Base-by-base conservation (phyloP, 2,113 vertebrate genomes). In the Mesembrinibis cayennensis region DNA sequence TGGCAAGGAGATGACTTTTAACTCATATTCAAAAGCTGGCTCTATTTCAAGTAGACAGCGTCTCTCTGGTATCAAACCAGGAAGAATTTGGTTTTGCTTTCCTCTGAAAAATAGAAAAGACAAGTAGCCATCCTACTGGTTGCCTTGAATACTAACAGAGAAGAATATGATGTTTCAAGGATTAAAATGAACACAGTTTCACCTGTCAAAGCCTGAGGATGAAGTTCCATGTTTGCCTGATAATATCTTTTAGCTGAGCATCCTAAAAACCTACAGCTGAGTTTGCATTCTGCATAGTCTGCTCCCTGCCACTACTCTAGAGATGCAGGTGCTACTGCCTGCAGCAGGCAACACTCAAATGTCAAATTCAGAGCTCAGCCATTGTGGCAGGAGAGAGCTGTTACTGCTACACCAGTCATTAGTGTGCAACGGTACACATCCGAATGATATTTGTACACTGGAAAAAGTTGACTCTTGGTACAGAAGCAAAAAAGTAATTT, bases 1-100 rank as follows among this genome's bases (percentile, higher is more conserved):
- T 96, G 96, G 96, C 93, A 94, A 94, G 84, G 93, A 96, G 93
- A 93, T 90, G 87, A 96, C 96, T 97, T 97, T 93, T 96, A 96
- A 95, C 93, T 96, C 87, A 17, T 77, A 94, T 97, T 91, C 92
- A 94, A 65, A 96, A 95, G 62, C 88, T 97, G 94, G 87, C 94
- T 96, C 66, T 70, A 30, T 91, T 94, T 97, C 95, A 95, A 96
- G 67, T 76, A 94, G 94, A 88, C 72, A 65, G 66, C 62, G 87
- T 95, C 88, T 94, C 88, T 96, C 87, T 93, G 52, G 70, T 96
- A 90, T 89, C 91, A 93, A 96, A 96, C 73, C 59, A 93, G 82
- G 67, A 62, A 94, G 91, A 93, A 72, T n/a, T 49, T 50, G 71
- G 50, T 49, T 91, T 82, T 94, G 62, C 89, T 82, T 92, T 89